Conservation (phyloP, 2,113 vertebrate genomes). For the Trochalopteron elliotii region DNA sequence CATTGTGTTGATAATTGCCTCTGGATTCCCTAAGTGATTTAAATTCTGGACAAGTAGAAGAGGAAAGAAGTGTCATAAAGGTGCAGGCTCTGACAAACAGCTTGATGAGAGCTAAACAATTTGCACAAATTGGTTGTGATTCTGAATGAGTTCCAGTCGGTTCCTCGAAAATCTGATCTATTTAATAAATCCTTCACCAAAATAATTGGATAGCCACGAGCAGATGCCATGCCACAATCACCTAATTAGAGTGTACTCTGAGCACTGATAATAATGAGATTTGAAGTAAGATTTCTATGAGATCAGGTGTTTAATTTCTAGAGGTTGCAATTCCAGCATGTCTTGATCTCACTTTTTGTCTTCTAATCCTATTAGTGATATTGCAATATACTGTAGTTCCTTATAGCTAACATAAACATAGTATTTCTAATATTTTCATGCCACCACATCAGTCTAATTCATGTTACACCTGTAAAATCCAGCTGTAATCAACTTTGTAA, state of each 20-base stretch:
- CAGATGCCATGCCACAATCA: neutral
- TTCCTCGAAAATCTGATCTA: neutral
- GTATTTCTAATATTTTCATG: neutral
- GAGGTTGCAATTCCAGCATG: neutral
- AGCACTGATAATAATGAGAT: neutral
- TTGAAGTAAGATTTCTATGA: neutral
- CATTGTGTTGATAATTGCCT: neutral
- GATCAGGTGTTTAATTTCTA: neutral
- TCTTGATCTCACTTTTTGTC: neutral
- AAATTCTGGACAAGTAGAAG: neutral
- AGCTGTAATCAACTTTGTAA: conserved; percentile 13
- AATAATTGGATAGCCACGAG: neutral
- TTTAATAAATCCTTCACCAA: neutral
- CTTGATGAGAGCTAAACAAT: neutral
- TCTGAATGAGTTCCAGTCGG: neutral
- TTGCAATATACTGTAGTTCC: neutral
- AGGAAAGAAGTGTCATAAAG: neutral
- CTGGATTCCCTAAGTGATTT: neutral
- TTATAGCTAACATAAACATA: neutral
- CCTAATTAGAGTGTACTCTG: neutral
- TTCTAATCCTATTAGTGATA: neutral
- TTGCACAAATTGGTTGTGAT: neutral
- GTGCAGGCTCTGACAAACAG: neutral
- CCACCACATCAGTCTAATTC: neutral
- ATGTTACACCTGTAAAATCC: neutral